Conservation (phyloP, 2,113 vertebrate genomes). For the Notiomystis cincta region DNA sequence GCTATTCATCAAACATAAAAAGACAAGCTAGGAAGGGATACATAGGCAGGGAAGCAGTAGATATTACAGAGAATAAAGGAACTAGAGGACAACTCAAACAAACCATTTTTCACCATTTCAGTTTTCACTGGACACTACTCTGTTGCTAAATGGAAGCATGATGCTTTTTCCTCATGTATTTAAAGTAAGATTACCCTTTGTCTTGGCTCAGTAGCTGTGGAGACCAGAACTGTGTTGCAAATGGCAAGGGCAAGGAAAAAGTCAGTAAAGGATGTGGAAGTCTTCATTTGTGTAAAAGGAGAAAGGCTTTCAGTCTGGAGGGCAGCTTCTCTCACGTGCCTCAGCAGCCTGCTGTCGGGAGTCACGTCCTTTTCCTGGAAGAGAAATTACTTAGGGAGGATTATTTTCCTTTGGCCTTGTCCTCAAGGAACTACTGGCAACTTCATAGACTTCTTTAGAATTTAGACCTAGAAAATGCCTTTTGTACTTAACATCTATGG, state of each 20-base stretch:
- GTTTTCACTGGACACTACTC: neutral
- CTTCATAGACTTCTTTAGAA: neutral
- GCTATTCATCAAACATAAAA: neutral
- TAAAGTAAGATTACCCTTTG: conserved; percentile 79
- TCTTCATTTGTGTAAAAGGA: neutral
- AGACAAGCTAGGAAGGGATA: neutral
- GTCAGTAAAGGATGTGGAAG: conserved; percentile 78
- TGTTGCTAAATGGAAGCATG: neutral
- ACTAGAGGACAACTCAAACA: neutral
- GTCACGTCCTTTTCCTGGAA: conserved; percentile 88
- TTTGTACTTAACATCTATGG: neutral
- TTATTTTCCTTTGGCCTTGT: neutral
- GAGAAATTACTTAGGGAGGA: conserved; percentile 15
- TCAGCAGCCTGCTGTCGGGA: conserved; percentile 85
- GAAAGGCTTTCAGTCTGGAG: conserved; percentile 67
- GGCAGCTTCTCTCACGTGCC: conserved; percentile 74
- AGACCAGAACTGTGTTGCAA: conserved; percentile 96
- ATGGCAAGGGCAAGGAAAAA: conserved; percentile 93
- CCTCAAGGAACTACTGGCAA: neutral
- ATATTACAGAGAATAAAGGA: neutral
- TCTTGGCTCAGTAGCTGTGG: conserved; percentile 83
- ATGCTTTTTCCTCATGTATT: neutral
- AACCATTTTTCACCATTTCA: neutral
- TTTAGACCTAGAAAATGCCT: neutral
- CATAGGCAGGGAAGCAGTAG: neutral